A percentile compares a stretch with the other conserved stretches of the same genome.
Conservation (phyloP, 2,797 vertebrate species). For the Pseudochirops cupreus region DNA sequence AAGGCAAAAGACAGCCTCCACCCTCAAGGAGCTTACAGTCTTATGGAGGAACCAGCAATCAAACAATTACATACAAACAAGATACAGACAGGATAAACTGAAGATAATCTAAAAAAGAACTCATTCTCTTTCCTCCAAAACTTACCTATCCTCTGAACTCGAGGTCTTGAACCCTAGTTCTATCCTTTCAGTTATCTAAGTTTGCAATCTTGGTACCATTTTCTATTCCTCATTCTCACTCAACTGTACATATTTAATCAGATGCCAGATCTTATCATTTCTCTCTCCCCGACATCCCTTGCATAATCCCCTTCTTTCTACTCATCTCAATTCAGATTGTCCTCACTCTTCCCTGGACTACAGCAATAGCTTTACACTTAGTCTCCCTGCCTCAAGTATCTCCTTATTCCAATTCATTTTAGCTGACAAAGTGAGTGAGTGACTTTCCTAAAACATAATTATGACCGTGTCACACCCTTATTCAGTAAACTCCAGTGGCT, state of each 20-base stretch:
- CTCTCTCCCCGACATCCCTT: background rate
- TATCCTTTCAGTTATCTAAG: background rate
- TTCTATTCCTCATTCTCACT: background rate
- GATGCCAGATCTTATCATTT: background rate
- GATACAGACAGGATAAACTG: background rate
- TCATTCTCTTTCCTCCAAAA: background rate
- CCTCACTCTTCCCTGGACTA: too few relatives aligned
- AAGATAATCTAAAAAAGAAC: background rate
- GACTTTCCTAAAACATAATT: background rate
- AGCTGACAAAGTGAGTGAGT: background rate
- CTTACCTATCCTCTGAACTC: background rate
- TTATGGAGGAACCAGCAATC: background rate
- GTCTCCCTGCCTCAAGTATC: background rate
- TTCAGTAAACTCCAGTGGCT: background rate
- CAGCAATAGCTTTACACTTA: background rate
- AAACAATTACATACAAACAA: background rate
- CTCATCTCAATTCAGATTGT: background rate
- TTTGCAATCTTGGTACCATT: background rate
- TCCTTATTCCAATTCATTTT: background rate
- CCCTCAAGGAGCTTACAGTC: background rate
- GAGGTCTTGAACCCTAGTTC: background rate
- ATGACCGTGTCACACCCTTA: background rate
- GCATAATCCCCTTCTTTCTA: background rate
- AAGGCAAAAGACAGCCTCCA: background rate
- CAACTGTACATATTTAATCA: background rate